Evolutionary conservation across 2,113 vertebrate genomes (phyloP), one percentile per base, ranked within the genome.

Genomic region (Sander vitreus): DNA sequence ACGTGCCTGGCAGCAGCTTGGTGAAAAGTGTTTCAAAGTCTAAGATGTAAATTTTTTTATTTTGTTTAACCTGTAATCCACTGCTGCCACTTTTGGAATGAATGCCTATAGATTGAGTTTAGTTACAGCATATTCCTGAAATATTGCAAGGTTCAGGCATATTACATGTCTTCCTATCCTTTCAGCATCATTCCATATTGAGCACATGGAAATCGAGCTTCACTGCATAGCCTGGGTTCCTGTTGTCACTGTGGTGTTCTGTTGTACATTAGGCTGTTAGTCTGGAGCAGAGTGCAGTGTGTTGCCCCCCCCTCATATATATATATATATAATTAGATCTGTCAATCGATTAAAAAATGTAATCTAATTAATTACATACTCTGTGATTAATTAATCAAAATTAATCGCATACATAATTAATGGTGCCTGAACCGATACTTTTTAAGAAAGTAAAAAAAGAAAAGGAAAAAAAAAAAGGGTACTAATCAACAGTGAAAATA

Each of bases 91-190:
- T 64, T n/a, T 73, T 39, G n/a, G 23, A 79, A 64, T 51, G 23
- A 81, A 76, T 53, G 70, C 21, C 27, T 25, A 14, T 39, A 43
- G 30, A 27, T 75, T 47, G 81, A 69, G 47, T 80, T 85, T 64
- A 71, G 59, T 83, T 81, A 2, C 80, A 80, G 62, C 19, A 23
- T 78, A 85, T 85, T 87, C 64, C 78, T 79, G 76, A 78, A 91
- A 85, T 76, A 73, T 67, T 53, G 53, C 65, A 71, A 27, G 19
- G 14, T 53, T 36, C 7, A 39, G 47, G 10, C 53, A 45, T 84
- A 87, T 85, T 84, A 25, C 39, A 87, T 87, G 87, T 80, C 69
- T 19, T 59, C 36, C 43, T 60, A 59, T 67, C 53, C 51, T 18
- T 8, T 66, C 64, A 27, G 62, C 57, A 33, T 63, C 51, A 48